Conservation (phyloP, 2,113 vertebrate genomes). For the Montifringilla adamsi region DNA sequence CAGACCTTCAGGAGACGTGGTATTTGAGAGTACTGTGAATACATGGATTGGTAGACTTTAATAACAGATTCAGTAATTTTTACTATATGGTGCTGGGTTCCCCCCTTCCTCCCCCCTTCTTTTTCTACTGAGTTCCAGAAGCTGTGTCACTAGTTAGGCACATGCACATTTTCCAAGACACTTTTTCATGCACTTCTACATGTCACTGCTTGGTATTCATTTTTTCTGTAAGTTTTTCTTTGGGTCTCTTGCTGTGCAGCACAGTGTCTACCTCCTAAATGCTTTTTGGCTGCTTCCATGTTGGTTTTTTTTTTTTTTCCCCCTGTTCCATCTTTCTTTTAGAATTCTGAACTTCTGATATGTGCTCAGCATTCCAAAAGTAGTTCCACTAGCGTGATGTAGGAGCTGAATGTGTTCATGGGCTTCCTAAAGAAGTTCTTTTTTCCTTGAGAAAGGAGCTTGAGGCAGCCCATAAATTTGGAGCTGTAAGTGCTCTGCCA, state of each 20-base stretch:
- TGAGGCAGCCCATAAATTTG: neutral
- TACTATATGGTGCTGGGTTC: fast-evolving
- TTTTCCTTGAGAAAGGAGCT: neutral
- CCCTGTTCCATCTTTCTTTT: neutral
- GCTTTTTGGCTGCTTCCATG: neutral
- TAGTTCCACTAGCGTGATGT: neutral
- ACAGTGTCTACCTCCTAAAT: neutral
- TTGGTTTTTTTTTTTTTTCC: fast-evolving
- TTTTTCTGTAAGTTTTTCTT: neutral
- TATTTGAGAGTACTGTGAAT: neutral
- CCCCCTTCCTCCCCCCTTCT: fast-evolving
- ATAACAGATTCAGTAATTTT: neutral
- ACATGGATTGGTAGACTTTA: neutral
- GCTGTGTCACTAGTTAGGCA: neutral
- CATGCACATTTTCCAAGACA: neutral
- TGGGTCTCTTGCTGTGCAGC: neutral
- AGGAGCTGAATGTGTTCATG: neutral
- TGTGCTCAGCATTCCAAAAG: neutral
- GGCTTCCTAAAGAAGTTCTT: neutral
- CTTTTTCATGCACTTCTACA: neutral
- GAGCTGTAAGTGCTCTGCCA: neutral
- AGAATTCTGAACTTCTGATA: neutral
- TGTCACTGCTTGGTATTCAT: neutral
- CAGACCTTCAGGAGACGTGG: neutral
- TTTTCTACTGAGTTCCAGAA: neutral